Evolutionary conservation across 1,140 invertebrate genomes (phyloP).

Genomic region (Drosophila repletoides): DNA sequence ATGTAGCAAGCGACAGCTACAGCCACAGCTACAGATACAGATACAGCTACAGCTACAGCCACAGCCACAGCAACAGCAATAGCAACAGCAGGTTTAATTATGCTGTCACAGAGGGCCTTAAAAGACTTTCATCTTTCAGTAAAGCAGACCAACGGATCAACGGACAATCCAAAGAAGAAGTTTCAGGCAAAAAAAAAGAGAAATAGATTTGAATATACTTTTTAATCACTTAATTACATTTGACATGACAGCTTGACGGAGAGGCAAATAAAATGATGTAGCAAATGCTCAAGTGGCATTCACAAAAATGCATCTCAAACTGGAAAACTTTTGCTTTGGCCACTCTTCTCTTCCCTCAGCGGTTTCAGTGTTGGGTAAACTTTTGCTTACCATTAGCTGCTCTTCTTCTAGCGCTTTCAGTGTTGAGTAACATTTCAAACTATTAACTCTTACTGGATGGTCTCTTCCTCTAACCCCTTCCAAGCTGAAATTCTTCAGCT

Average conservation of each 20-base stretch:
- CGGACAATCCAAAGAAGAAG: constrained; percentile 10
- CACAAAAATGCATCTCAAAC: constrained; percentile 44
- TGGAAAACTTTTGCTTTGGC: not conserved
- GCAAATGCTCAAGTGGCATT: constrained; percentile 64
- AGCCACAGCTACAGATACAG: not conserved
- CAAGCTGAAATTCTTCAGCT: too few species aligned
- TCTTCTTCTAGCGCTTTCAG: constrained; percentile 6
- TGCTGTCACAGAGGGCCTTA: constrained; percentile 72
- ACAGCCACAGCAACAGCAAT: constrained; percentile 4
- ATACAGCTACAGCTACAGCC: constrained; percentile 18
- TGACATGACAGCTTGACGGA: constrained; percentile 74
- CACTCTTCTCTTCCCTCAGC: constrained; percentile 3
- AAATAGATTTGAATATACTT: constrained; percentile 61
- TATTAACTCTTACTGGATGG: too few species aligned
- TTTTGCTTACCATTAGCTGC: too few species aligned
- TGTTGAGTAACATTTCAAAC: constrained; percentile 8
- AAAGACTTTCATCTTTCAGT: constrained; percentile 77
- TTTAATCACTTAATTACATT: constrained; percentile 78
- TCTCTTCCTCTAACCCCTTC: constrained; percentile 12
- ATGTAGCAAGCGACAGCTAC: constrained; percentile 27
- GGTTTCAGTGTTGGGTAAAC: constrained; percentile 5
- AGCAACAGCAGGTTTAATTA: constrained; percentile 63
- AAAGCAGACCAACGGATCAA: constrained; percentile 3
- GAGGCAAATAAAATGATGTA: constrained; percentile 53
- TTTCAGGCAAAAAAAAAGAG: constrained; percentile 16